Conservation (phyloP, 2,797 vertebrate species). For the Gymnoscopelus braueri region DNA sequence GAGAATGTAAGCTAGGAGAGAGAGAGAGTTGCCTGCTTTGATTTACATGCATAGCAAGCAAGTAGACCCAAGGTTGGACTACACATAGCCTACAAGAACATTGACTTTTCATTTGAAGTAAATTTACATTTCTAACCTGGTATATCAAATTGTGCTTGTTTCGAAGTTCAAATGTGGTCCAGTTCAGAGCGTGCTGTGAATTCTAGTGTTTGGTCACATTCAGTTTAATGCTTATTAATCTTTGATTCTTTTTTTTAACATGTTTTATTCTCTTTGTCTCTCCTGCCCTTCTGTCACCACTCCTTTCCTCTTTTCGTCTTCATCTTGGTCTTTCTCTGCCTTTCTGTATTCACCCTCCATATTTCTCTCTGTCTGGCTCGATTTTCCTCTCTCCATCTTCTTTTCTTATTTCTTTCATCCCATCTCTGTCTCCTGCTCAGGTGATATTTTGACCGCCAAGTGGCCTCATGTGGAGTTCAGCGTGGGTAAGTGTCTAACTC, state of each 20-base stretch:
- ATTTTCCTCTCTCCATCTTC: constrained; percentile 1
- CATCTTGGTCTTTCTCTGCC: constrained; percentile 24
- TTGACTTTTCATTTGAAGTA: no score
- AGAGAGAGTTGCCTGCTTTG: no score
- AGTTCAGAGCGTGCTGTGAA: no score
- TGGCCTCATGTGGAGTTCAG: constrained; percentile 74
- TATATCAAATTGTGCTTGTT: no score
- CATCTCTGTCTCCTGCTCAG: constrained; percentile 49
- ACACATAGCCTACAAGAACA: no score
- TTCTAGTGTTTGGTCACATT: no score
- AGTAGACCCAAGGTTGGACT: no score
- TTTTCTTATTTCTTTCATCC: background rate
- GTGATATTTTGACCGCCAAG: constrained; percentile 62
- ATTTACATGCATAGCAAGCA: no score
- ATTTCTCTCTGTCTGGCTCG: background rate
- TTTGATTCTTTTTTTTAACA: background rate
- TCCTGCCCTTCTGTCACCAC: constrained; percentile 12
- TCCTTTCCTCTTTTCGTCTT: constrained; percentile 14
- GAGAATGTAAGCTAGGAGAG: no score
- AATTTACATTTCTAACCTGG: no score
- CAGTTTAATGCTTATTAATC: no score
- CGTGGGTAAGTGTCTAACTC: constrained; percentile 70
- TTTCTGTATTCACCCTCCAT: constrained; percentile 10
- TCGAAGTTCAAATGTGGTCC: no score
- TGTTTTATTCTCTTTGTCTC: constrained; percentile 22